These are phyloP conservation scores for Fukomys damarensis DNA, from an alignment of 2,113 vertebrate species.

Conservation along the genomic window DNA sequence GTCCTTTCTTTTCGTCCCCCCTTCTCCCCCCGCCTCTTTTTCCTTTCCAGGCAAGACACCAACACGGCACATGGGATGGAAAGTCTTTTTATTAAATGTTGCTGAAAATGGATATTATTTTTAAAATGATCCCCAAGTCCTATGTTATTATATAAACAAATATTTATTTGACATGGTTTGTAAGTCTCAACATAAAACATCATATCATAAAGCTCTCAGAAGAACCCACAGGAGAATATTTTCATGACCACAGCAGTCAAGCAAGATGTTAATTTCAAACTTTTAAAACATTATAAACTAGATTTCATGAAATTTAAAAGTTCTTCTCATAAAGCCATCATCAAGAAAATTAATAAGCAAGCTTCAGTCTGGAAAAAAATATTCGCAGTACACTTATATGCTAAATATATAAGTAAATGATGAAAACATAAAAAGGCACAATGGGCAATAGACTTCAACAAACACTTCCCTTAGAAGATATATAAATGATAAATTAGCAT, in stretches of 20 bases:
- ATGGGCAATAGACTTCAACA: conserved; percentile 56
- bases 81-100: background rate
- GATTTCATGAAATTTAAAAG: background rate
- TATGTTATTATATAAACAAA: background rate
- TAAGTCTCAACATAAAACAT: background rate
- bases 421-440: conserved; percentile 55
- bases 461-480: conserved; percentile 37
- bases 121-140: background rate
- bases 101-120: background rate
- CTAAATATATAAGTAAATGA: conserved; percentile 41
- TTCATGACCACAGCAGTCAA: background rate
- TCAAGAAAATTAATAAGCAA: conserved; percentile 3
- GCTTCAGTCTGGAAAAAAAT: background rate
- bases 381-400: background rate
- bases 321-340: background rate
- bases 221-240: background rate
- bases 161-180: background rate
- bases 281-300: background rate
- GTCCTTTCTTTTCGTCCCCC: too few species aligned
- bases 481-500: conserved; percentile 11
- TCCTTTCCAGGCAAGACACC: background rate
- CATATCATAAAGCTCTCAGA: background rate
- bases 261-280: background rate
- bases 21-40: background rate
- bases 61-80: background rate